A percentile compares a stretch with the other conserved stretches of the same genome.
Evolutionary conservation across 2,888 invertebrate genomes (phyloP).

Genomic region (Dynastes tityus): DNA sequence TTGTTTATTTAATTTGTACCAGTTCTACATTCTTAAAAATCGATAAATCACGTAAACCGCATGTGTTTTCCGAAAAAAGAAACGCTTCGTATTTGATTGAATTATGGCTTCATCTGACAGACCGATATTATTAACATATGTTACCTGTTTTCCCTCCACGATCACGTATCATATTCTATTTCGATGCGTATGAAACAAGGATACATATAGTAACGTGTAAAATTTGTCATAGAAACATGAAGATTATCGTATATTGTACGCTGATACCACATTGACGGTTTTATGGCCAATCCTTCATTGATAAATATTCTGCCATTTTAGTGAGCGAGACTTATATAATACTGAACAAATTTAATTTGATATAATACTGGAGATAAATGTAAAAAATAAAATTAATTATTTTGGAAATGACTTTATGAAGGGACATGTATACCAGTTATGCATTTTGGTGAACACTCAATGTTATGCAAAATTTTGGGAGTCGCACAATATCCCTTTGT

Average conservation of each 20-base stretch:
- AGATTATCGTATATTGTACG: slow-evolving; percentile 48
- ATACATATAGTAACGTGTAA: slow-evolving; percentile 2
- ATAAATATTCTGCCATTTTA: slow-evolving; percentile 52
- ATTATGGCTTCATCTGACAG: slow-evolving; percentile 45
- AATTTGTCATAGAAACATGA: slow-evolving; percentile 23
- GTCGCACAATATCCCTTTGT: too few relatives aligned
- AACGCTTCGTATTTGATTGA: slow-evolving; percentile 43
- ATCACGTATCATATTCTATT: slow-evolving; percentile 1
- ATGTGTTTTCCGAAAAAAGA: slow-evolving; percentile 43
- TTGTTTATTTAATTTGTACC: slow-evolving; percentile 32
- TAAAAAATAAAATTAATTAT: slow-evolving; percentile 46
- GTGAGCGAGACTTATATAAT: slow-evolving; percentile 26
- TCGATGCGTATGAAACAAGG: slow-evolving; percentile 19
- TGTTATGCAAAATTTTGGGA: too few relatives aligned
- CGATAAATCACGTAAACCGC: slow-evolving; percentile 50
- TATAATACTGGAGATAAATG: slow-evolving; percentile 41
- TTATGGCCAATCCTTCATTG: slow-evolving; percentile 47
- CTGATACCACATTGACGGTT: slow-evolving; percentile 49
- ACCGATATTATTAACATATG: slow-evolving; percentile 46
- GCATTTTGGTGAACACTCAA: too few relatives aligned
- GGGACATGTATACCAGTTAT: background rate
- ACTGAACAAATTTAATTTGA: slow-evolving; percentile 45
- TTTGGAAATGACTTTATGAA: slow-evolving; percentile 20
- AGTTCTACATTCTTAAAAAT: slow-evolving; percentile 43
- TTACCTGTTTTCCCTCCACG: slow-evolving; percentile 36